Evolutionary conservation across 2,888 invertebrate genomes (phyloP).

Genomic region (Folsomia candida): DNA sequence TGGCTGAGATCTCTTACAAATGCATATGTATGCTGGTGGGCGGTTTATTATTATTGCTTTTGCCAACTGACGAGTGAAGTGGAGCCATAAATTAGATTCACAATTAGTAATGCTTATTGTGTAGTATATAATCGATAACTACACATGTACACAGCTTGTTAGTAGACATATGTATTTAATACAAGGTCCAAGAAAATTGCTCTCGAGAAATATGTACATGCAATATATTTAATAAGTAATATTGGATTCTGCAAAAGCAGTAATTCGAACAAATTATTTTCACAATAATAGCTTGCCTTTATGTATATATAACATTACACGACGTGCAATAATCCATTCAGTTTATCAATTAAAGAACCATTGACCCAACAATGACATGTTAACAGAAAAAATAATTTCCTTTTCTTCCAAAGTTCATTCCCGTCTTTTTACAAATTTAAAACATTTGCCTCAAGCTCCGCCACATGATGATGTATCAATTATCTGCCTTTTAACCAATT

Average conservation of each 20-base stretch:
- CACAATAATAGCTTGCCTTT: not conserved
- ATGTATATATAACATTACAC: not conserved
- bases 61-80: not conserved
- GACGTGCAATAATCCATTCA: too few relatives aligned
- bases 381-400: not conserved
- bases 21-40: not conserved
- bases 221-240: too few relatives aligned
- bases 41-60: conserved; percentile 5
- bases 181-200: too few relatives aligned
- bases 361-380: not conserved
- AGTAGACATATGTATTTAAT: too few relatives aligned
- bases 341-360: not conserved
- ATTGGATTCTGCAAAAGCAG: too few relatives aligned
- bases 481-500: not conserved
- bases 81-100: not conserved
- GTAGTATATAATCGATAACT: too few relatives aligned
- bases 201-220: too few relatives aligned
- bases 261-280: not conserved
- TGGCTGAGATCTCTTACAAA: too few relatives aligned
- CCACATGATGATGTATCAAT: not conserved
- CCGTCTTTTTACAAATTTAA: not conserved
- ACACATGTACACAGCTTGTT: too few relatives aligned
- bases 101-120: not conserved
- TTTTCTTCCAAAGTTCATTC: not conserved
- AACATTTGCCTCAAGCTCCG: not conserved